Evolutionary conservation across 2,888 invertebrate genomes (phyloP).

Genomic region (Xestia c-nigrum): DNA sequence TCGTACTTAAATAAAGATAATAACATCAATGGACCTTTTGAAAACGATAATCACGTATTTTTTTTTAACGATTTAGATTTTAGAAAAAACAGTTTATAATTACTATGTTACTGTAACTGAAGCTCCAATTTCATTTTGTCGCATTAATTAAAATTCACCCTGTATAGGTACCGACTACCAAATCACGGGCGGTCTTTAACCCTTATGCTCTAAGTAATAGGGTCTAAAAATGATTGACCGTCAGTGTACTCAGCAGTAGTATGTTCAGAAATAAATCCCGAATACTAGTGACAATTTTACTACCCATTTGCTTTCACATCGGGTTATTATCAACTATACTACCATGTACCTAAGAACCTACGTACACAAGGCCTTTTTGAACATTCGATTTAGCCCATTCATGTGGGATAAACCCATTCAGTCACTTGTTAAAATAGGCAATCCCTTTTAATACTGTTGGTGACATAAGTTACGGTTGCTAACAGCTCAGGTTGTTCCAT

Average conservation of each 20-base stretch:
- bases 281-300: constrained; percentile 7
- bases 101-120: too few relatives aligned
- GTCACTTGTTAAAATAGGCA: neutral
- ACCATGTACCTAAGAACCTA: neutral
- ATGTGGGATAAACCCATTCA: constrained; percentile 13
- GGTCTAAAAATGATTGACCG: neutral
- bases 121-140: too few relatives aligned
- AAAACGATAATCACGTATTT: too few relatives aligned
- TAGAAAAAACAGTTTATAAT: too few relatives aligned
- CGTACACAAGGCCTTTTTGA: neutral
- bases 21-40: too few relatives aligned
- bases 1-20: too few relatives aligned
- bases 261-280: neutral
- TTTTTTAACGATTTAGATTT: too few relatives aligned
- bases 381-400: constrained; percentile 9
- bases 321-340: constrained; percentile 1
- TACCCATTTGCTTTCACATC: neutral
- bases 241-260: neutral
- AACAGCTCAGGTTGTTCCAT: neutral
- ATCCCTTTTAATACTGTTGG: constrained; percentile 9
- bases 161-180: neutral
- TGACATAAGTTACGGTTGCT: constrained; percentile 19
- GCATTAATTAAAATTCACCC: too few relatives aligned
- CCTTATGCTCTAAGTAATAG: neutral
- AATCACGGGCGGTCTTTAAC: neutral